Evolutionary conservation across 2,888 invertebrate genomes (phyloP), one percentile per base, ranked within the genome.

Genomic region (Lasioglossum vierecki): DNA sequence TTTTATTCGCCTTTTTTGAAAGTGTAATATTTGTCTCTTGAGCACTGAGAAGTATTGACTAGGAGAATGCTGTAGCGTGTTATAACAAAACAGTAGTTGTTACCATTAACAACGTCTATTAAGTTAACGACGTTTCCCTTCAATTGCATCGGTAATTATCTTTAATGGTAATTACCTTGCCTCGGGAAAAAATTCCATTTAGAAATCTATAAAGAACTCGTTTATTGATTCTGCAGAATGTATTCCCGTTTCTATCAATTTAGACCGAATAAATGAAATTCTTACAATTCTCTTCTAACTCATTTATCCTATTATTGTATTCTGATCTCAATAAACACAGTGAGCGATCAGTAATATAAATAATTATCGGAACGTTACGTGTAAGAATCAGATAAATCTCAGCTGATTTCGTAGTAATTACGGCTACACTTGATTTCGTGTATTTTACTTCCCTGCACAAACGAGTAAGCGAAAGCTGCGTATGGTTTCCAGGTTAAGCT

Each of bases 61-160:
- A 35, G 4, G 30, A 30, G 30, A 30, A 66, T 35, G 63, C 2
- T 66, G 35, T 30, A 9, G 18, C 30, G 8, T 66, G 3, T 22
- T 39, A 35, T n/a, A 39, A n/a, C 39, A n/a, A 41, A 5, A 68
- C 22, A 68, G 44, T 39, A n/a, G n/a, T 75, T 35, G 77, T 60
- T 30, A 39, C 15, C 80, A 57, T 75, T 75, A 70, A 57, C 80
- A n/a, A 8, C 41, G 46, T 39, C 41, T 71, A 41, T 75, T 70
- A 75, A 57, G 75, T 41, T 83, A 75, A 75, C 44, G 82, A 70
- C 68, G 35, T 35, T 70, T 70, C 53, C 63, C 71, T 78, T 41
- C 82, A 71, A 77, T 77, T 63, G 26, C 66, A 18, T 70, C 49
- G 68, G 70, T 74, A 82, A 82, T 82, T 84, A 73, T 41, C 82